Percentiles rank a stretch among this genome's conserved stretches.
Evolutionary conservation across 2,888 invertebrate genomes (phyloP).

Genomic region (Phaedon cochleariae): DNA sequence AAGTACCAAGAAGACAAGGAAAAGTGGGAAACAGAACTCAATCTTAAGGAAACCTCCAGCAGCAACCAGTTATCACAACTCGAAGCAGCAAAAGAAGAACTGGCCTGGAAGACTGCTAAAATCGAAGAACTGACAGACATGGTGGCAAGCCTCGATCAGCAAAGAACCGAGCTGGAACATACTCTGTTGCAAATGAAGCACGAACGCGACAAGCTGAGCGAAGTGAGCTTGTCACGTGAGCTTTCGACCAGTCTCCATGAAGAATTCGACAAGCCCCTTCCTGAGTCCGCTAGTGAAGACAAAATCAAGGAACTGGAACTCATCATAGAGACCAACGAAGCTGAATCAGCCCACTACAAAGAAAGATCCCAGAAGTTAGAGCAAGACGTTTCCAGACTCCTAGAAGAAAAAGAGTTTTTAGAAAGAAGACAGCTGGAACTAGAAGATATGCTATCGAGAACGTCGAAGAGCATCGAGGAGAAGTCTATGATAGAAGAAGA

Average conservation of each 20-base stretch:
- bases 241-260: conserved; percentile 49
- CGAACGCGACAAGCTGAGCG: conserved; percentile 54
- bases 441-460: conserved; percentile 68
- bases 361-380: conserved; percentile 72
- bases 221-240: conserved; percentile 51
- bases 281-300: conserved; percentile 64
- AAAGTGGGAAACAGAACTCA: conserved; percentile 53
- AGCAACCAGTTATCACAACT: conserved; percentile 47
- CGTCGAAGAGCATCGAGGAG: conserved; percentile 65
- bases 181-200: conserved; percentile 42
- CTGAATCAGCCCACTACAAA: conserved; percentile 71
- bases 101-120: conserved; percentile 35
- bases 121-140: conserved; percentile 50
- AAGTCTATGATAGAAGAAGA: conserved; percentile 71
- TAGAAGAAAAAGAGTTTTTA: conserved; percentile 68
- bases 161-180: conserved; percentile 55
- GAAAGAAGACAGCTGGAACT: conserved; percentile 71
- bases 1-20: conserved; percentile 53
- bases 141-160: conserved; percentile 56
- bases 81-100: conserved; percentile 35
- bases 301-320: conserved; percentile 79
- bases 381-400: conserved; percentile 70
- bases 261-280: conserved; percentile 38
- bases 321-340: conserved; percentile 76
- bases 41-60: conserved; percentile 48